Evolutionary conservation across 2,797 vertebrate genomes (phyloP), one percentile per base, ranked within the genome.

Genomic region (Rhinoraja longicauda): DNA sequence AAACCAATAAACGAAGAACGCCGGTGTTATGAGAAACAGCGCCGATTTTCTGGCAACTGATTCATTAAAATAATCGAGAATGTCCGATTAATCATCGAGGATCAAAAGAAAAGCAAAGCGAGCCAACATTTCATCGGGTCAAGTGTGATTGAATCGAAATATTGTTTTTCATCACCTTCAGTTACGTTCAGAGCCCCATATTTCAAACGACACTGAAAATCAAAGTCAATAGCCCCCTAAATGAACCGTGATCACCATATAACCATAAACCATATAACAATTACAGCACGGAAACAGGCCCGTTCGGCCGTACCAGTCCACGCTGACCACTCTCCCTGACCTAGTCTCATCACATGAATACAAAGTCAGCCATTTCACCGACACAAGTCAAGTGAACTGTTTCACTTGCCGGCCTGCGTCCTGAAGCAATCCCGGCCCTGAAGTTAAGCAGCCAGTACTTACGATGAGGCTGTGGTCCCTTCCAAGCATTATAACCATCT

Each of bases 401-500:
- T n/a, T 84, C 29, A 21, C 17, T 8, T 21, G 7, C 32, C 67
- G 17, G 5, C n/a, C 15, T 36, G n/a, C 1, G 6, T n/a, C 45
- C 13, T 29, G 15, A 32, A 64, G 13, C 0, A 19, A 19, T 64
- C 57, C 82, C 15, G 78, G 75, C 75, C 3, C 4, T 15, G 0
- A 64, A 59, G 67, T 39, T 6, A 76, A 82, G 32, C 5, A 32
- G 12, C 67, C 70, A 45, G 81, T 26, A 94, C 95, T 95, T 93
- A 95, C 95, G 90, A 94, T 93, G 67, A 94, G 93, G 0, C 15
- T 1, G 90, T 93, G 94, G 82, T 95, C 94, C 77, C 94, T 93
- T 19, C 94, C 95, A 93, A 95, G 94, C 39, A 94, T 36, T 0
- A 95, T 94, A 75, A 95, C 94, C 77, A 95, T 93, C 53, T 72